These are phyloP conservation scores for Zhuqinia jingwanae DNA, from an alignment of 2,888 invertebrate genomes.

Conservation along the genomic window DNA sequence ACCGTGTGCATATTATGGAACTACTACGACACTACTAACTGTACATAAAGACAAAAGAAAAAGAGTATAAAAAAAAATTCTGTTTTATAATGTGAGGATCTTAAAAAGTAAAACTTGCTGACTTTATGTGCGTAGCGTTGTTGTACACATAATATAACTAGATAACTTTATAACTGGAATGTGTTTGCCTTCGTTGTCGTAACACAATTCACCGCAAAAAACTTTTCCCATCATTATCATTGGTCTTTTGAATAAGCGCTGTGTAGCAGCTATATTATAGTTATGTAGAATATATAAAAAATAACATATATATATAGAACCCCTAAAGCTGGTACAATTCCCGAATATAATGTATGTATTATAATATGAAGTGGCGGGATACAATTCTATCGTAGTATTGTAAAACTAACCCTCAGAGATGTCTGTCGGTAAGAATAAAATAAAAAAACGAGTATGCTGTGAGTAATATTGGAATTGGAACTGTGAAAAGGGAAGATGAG, in stretches of 20 bases:
- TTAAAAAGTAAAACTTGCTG: conserved; percentile 17
- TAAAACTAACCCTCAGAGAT: conserved; percentile 23
- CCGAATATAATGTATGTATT: background rate
- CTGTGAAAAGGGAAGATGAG: too few relatives aligned
- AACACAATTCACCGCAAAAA: conserved; percentile 45
- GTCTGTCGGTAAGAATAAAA: conserved; percentile 35
- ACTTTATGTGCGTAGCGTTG: too few relatives aligned
- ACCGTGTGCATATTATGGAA: conserved; percentile 14
- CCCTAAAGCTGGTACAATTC: background rate
- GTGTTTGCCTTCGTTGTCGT: conserved; percentile 1
- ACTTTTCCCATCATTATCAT: conserved; percentile 70
- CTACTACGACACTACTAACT: too few relatives aligned
- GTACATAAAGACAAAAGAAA: background rate
- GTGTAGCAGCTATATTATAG: background rate
- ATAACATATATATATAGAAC: background rate
- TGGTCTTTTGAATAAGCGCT: conserved; percentile 45
- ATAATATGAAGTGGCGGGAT: conserved; percentile 37
- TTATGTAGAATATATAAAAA: background rate
- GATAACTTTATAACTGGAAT: background rate
- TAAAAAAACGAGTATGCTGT: background rate
- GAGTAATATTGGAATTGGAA: conserved; percentile 2
- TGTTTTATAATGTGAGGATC: conserved; percentile 32
- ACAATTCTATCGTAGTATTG: conserved; percentile 17
- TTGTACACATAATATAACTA: background rate
- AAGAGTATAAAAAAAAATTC: background rate